These are phyloP conservation scores for Brachionichthys hirsutus DNA, from an alignment of 2,113 vertebrate species.

Conservation along the genomic window DNA sequence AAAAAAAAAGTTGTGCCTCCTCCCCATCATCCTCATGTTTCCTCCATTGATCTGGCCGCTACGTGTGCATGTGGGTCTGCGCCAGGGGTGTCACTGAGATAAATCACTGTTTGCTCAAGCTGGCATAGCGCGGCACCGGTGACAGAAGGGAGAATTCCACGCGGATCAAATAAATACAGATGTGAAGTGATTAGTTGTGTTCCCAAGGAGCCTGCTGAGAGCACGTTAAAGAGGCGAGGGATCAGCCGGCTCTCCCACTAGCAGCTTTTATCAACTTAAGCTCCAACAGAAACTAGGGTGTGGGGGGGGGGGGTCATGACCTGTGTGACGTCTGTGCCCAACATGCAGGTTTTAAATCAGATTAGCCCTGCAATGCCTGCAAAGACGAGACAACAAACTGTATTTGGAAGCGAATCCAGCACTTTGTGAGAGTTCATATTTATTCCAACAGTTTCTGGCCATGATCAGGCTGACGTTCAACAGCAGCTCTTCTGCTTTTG, in stretches of 20 bases:
- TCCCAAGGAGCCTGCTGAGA: constrained; percentile 87
- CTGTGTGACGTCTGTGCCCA: constrained; percentile 83
- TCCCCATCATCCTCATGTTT: constrained; percentile 71
- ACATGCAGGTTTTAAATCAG: constrained; percentile 67
- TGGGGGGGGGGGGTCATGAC: constrained; percentile 88
- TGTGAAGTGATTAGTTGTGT: constrained; percentile 97
- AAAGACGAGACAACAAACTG: not conserved
- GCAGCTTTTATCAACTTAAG: constrained; percentile 95
- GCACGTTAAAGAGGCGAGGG: constrained; percentile 89
- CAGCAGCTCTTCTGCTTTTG: not conserved
- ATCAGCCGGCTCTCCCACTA: constrained; percentile 85
- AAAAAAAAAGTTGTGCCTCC: constrained; percentile 14
- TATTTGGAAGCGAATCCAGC: not conserved
- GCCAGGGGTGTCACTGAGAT: constrained; percentile 91
- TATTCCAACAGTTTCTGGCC: not conserved
- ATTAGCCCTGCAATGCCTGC: constrained; percentile 13
- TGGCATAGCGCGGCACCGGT: constrained; percentile 83
- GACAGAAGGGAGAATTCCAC: constrained; percentile 95
- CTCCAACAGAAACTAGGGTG: constrained; percentile 82
- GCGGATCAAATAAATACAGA: constrained; percentile 99
- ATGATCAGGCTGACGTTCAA: not conserved
- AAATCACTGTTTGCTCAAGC: constrained; percentile 92
- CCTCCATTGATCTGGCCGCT: constrained; percentile 85
- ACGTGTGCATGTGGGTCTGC: constrained; percentile 80
- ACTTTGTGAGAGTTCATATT: constrained; percentile 9